These are phyloP conservation scores for Trissolcus brochymenae DNA, from an alignment of 2,888 invertebrate genomes.

Conservation along the genomic window DNA sequence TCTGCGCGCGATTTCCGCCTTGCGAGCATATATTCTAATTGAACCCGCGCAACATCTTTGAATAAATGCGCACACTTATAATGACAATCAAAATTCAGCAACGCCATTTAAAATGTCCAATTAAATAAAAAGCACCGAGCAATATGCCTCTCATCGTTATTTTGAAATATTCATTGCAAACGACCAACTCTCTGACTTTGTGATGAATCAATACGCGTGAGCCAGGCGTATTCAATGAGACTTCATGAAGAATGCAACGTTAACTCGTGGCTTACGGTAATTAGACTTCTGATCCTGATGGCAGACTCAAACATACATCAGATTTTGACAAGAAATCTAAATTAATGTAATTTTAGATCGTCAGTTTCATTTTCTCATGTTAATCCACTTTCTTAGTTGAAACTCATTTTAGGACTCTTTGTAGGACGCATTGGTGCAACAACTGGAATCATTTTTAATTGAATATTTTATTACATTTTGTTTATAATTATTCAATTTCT, in stretches of 20 bases:
- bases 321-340: neutral
- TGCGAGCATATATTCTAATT: constrained; percentile 29
- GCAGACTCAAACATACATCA: neutral
- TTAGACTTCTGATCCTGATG: constrained; percentile 18
- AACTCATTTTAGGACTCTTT: no score
- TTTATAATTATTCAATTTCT: no score
- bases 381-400: no score
- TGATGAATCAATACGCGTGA: constrained; percentile 28
- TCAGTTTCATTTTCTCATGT: no score
- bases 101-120: constrained; percentile 17
- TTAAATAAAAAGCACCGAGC: constrained; percentile 7
- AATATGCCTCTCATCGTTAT: constrained; percentile 12
- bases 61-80: neutral
- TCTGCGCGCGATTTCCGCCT: constrained; percentile 46
- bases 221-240: constrained; percentile 37
- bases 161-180: constrained; percentile 28
- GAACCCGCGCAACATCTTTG: constrained; percentile 24
- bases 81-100: constrained; percentile 3
- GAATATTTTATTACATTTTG: no score
- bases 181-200: constrained; percentile 4
- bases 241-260: constrained; percentile 13
- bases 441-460: no score
- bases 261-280: constrained; percentile 7
- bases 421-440: no score
- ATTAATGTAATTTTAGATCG: no score